Evolutionary conservation across 2,113 vertebrate species (phyloP).

Genomic region (Spea multiplicata): DNA sequence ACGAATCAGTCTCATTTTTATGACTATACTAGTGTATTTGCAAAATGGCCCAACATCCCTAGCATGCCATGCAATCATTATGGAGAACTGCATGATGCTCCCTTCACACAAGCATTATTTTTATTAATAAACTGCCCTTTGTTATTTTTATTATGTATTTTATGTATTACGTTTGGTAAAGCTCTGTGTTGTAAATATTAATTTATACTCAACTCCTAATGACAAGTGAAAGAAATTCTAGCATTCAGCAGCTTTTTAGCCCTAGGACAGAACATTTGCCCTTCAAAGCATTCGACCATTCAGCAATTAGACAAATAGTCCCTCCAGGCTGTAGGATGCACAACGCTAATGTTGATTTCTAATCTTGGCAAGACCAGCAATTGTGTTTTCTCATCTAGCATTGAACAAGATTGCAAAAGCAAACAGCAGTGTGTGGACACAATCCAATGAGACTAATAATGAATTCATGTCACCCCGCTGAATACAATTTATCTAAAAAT

Average conservation of each 20-base stretch:
- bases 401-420: not conserved
- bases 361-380: constrained; percentile 43
- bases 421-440: not conserved
- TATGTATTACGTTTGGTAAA: constrained; percentile 50
- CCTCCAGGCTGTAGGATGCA: constrained; percentile 60
- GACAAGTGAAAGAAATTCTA: constrained; percentile 72
- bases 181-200: constrained; percentile 73
- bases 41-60: too few relatives aligned
- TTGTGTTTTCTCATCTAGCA: constrained; percentile 38
- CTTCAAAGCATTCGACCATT: constrained; percentile 72
- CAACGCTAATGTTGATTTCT: not conserved
- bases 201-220: constrained; percentile 69
- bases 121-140: not conserved
- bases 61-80: too few relatives aligned
- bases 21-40: too few relatives aligned
- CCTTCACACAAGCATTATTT: not conserved
- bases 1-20: too few relatives aligned
- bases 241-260: constrained; percentile 63
- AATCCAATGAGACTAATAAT: not conserved
- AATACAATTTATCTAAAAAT: not conserved
- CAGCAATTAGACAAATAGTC: constrained; percentile 78
- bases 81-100: not conserved
- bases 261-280: constrained; percentile 59
- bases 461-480: not conserved
- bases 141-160: constrained; percentile 40